Conservation (phyloP, 2,113 vertebrate genomes). For the Apodemus speciosus region DNA sequence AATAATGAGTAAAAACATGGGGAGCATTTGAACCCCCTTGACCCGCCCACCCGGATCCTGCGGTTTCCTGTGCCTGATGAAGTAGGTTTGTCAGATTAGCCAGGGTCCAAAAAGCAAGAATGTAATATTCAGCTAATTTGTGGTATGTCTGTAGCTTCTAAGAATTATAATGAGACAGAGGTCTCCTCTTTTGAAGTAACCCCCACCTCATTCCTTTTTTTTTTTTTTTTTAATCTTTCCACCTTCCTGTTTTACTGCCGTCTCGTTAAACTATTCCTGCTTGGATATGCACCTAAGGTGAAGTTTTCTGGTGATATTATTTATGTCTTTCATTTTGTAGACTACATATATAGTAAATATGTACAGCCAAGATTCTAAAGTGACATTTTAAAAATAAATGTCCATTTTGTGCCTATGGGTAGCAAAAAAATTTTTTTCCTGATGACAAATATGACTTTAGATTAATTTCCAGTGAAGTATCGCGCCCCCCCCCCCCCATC, state of each 20-base stretch:
- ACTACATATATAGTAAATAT: background rate
- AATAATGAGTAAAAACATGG: background rate
- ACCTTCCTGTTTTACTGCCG: fast-evolving
- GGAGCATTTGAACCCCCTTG: background rate
- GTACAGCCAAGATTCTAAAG: background rate
- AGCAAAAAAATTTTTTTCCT: background rate
- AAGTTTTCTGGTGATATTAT: background rate
- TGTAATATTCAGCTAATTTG: background rate
- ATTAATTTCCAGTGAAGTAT: background rate
- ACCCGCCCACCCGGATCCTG: background rate
- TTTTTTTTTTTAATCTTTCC: background rate
- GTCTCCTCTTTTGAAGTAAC: background rate
- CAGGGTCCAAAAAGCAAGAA: background rate
- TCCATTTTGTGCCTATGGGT: background rate
- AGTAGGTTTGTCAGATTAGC: background rate
- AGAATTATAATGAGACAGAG: background rate
- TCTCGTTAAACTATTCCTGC: background rate
- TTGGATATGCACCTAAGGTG: fast-evolving
- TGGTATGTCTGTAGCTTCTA: background rate
- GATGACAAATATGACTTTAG: background rate
- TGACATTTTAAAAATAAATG: background rate
- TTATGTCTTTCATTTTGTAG: background rate
- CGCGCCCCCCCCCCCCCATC: background rate
- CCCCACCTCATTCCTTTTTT: background rate
- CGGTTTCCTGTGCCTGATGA: background rate